Base-by-base conservation (phyloP, 1,140 invertebrate genomes). In the Glomeris maerens region DNA sequence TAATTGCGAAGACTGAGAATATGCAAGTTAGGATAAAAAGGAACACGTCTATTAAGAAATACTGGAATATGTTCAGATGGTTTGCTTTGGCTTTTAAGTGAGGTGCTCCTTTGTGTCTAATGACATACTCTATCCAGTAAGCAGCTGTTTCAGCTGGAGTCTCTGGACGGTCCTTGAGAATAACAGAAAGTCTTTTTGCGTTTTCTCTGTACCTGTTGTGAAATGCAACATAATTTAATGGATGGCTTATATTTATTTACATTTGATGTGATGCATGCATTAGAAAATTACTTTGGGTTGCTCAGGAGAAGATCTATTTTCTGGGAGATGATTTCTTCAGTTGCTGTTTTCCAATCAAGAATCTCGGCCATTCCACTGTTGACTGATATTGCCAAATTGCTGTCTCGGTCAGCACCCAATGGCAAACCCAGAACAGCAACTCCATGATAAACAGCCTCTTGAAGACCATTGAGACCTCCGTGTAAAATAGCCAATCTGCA, bases 371-470 rank as follows among this genome's bases (percentile, higher is more conserved):
- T 7, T 21, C 79, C 79, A 49, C 59, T 64, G 20, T 56, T 64
- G 26, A 53, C 67, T 39, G 64, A 65, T 55, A 62, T 53, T 20
- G 61, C 59, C 14, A 67, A 44, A 52, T 74, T 74, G 26, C 58
- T 52, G 10, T 54, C 52, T 57, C 81, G 79, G 62, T 81, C 78
- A 10, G 69, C 71, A 27, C 78, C 73, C 23, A 83, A 67, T 27
- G 83, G 81, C 48, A 83, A 70, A 2, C 76, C 79, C 20, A 84
- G 64, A 2, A 83, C 67, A 1, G 82, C 81, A 4, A 79, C 74
- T 58, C 76, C 76, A 55, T 79, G 74, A 62, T 78, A 77, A 13
- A 83, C 64, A 2, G 80, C 74, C 65, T 85, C 83, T 52, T 77
- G 74, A 4, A 76, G 70, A 47, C 81, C 80, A 26, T 80, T 66